A percentile compares a stretch with the other conserved stretches of the same genome.
These are phyloP conservation scores for Globicephala melas DNA, from an alignment of 2,113 vertebrate species.

Conservation along the genomic window DNA sequence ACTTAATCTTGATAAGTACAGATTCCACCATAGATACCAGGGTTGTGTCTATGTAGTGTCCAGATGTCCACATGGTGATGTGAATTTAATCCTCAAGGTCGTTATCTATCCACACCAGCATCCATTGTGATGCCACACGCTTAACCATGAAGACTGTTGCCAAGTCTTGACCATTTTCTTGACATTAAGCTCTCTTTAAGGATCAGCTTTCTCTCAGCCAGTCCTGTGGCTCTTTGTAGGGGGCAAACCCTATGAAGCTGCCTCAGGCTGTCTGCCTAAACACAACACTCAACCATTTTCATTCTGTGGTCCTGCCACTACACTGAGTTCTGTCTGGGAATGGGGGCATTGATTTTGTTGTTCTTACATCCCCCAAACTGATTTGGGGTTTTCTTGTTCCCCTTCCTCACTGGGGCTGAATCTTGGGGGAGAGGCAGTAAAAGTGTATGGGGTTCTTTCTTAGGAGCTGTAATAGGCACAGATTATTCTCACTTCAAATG, in stretches of 20 bases:
- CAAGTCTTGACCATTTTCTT: not conserved
- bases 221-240: not conserved
- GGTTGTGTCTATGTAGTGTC: not conserved
- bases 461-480: not conserved
- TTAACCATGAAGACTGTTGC: not conserved
- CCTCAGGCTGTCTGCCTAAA: not conserved
- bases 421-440: not conserved
- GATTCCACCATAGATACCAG: not conserved
- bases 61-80: not conserved
- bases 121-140: not conserved
- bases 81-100: not conserved
- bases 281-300: not conserved
- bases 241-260: not conserved
- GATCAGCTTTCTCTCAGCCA: not conserved
- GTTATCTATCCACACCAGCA: not conserved
- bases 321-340: not conserved
- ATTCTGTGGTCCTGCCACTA: not conserved
- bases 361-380: not conserved
- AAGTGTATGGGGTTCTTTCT: not conserved
- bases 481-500: not conserved
- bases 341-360: not conserved
- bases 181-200: not conserved
- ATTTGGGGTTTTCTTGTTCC: not conserved
- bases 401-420: not conserved
- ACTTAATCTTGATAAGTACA: not conserved